A percentile compares a stretch with the other conserved stretches of the same genome.
These are phyloP conservation scores for Saguinus imperator DNA, from an alignment of 2,113 vertebrate genomes.

Conservation along the genomic window DNA sequence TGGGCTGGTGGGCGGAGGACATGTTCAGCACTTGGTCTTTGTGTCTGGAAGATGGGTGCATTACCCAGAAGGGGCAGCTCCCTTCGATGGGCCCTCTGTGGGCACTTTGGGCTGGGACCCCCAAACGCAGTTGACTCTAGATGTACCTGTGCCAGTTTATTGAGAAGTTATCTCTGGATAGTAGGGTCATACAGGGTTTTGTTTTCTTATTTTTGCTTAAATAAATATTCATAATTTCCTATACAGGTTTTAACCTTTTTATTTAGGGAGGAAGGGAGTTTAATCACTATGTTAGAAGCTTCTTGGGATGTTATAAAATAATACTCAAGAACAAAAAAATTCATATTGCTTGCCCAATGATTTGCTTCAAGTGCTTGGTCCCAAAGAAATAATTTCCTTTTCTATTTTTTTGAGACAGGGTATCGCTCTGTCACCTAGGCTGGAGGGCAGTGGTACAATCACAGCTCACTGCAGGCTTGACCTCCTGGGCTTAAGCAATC, in stretches of 20 bases:
- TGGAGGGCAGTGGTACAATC: too few relatives aligned
- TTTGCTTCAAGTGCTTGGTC: background rate
- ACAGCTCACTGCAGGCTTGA: too few relatives aligned
- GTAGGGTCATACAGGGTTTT: background rate
- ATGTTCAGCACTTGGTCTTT: too few relatives aligned
- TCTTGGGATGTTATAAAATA: background rate
- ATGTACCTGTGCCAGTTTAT: background rate
- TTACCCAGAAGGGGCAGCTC: background rate
- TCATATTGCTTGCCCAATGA: background rate
- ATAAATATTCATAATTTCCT: background rate
- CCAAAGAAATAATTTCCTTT: background rate
- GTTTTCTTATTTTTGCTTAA: background rate
- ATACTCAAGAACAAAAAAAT: background rate
- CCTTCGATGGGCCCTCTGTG: background rate
- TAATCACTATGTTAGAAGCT: background rate
- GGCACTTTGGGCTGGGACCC: rapidly evolving
- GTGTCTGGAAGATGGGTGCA: rapidly evolving
- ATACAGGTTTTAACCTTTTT: background rate
- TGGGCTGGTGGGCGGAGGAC: background rate
- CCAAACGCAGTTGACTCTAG: rapidly evolving
- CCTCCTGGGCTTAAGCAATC: too few relatives aligned
- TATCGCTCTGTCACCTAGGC: too few relatives aligned
- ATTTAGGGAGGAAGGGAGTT: background rate
- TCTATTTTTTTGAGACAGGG: too few relatives aligned
- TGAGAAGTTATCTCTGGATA: background rate